Evolutionary conservation across 2,888 invertebrate species (phyloP).

Genomic region (Leucophenga maculata): DNA sequence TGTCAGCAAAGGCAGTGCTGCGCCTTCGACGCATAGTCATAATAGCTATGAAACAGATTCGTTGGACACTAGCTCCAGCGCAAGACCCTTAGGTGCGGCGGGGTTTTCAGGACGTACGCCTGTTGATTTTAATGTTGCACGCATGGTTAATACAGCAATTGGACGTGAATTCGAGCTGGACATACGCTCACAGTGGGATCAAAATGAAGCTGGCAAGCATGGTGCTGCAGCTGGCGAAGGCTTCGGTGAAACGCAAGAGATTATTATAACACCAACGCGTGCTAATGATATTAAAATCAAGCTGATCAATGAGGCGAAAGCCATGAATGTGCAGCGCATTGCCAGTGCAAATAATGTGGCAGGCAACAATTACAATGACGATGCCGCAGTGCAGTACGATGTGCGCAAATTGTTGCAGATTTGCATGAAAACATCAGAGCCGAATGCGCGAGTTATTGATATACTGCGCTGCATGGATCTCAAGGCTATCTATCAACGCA

Average conservation of each 20-base stretch:
- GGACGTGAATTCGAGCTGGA: constrained; percentile 69
- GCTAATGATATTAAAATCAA: constrained; percentile 70
- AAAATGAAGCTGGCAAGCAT: constrained; percentile 43
- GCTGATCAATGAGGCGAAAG: constrained; percentile 69
- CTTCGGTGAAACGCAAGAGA: constrained; percentile 73
- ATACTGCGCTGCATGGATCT: constrained; percentile 70
- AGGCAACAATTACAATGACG: constrained; percentile 51
- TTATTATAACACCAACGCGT: constrained; percentile 76
- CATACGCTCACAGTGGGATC: constrained; percentile 69
- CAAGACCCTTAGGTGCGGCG: constrained; percentile 40
- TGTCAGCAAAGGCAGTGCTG: constrained; percentile 63
- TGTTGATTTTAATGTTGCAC: constrained; percentile 69
- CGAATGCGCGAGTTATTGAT: constrained; percentile 65
- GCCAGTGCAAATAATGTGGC: constrained; percentile 47
- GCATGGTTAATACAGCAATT: constrained; percentile 67
- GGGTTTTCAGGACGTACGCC: constrained; percentile 65
- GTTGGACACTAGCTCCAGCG: constrained; percentile 67
- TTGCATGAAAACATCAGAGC: constrained; percentile 69
- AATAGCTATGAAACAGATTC: constrained; percentile 70
- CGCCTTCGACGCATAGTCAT: constrained; percentile 59
- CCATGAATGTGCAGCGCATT: constrained; percentile 70
- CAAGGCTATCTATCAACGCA: constrained; percentile 69
- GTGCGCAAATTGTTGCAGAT: constrained; percentile 67
- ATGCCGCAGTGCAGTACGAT: constrained; percentile 67
- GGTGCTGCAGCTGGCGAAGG: constrained; percentile 31